A percentile compares a stretch with the other conserved stretches of the same genome.
Evolutionary conservation across 2,888 invertebrate genomes (phyloP).

Genomic region (Leptothorax acervorum): DNA sequence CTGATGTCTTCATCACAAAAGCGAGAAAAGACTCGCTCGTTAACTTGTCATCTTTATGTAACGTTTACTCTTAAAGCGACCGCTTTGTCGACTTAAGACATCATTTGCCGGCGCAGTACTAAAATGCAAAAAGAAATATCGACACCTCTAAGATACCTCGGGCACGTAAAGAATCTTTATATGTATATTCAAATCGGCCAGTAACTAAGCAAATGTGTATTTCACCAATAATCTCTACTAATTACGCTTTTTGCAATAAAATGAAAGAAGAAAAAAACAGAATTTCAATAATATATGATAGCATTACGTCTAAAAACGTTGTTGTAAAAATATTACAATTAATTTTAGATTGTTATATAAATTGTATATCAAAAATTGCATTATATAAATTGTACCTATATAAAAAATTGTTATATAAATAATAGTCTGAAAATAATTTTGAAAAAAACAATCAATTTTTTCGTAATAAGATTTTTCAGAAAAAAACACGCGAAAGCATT

Average conservation of each 20-base stretch:
- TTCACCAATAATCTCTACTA: constrained; percentile 26
- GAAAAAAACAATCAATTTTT: background rate
- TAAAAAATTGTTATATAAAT: background rate
- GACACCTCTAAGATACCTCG: constrained; percentile 13
- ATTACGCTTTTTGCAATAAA: background rate
- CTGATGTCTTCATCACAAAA: constrained; percentile 22
- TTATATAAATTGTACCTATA: too few species aligned
- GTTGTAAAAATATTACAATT: background rate
- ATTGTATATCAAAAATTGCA: background rate
- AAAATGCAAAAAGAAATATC: constrained; percentile 38
- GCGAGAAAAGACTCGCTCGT: constrained; percentile 46
- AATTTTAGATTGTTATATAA: background rate
- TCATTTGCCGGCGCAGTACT: constrained; percentile 56
- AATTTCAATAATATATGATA: background rate
- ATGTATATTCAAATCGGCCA: constrained; percentile 29
- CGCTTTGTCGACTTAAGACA: constrained; percentile 52
- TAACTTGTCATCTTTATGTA: constrained; percentile 61
- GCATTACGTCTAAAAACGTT: background rate
- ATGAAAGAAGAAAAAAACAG: background rate
- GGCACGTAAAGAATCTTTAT: constrained; percentile 26
- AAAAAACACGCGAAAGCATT: background rate
- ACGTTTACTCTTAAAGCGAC: constrained; percentile 37
- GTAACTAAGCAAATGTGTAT: background rate
- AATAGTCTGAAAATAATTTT: background rate
- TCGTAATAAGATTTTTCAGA: background rate